phyloP scores from a whole-genome alignment of 2,113 vertebrate genomes.

The Actinemys pallida region DNA sequence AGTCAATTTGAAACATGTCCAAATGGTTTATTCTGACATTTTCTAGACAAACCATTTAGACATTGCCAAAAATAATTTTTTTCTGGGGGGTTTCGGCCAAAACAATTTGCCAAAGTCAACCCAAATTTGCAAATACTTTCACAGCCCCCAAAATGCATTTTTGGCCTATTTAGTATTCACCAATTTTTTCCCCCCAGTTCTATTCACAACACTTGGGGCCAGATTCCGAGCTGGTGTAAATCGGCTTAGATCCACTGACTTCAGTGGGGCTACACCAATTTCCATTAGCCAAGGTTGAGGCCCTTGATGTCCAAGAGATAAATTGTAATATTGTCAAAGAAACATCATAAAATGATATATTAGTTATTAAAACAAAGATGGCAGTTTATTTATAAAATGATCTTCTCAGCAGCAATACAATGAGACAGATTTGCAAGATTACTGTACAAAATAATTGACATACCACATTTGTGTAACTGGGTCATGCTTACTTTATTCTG shows the following conservation, averaged over 20 bases:
- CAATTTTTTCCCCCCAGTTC: not conserved
- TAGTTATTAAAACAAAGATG: not conserved
- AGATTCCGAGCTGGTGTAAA: not conserved
- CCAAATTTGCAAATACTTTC: not conserved
- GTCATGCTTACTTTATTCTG: not conserved
- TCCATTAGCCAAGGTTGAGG: not conserved
- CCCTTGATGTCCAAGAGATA: not conserved
- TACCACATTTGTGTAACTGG: not conserved
- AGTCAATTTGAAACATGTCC: not conserved
- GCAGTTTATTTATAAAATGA: not conserved
- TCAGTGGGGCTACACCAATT: not conserved
- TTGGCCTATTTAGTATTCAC: not conserved
- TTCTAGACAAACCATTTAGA: not conserved
- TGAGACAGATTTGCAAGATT: not conserved
- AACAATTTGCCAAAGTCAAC: not conserved
- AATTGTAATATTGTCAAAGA: not conserved
- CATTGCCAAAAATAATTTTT: not conserved
- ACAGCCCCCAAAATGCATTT: not conserved
- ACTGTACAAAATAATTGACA: not conserved
- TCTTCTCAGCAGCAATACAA: not conserved
- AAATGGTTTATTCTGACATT: not conserved
- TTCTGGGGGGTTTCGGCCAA: not conserved
- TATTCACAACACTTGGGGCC: not conserved
- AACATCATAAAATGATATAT: not conserved
- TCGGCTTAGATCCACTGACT: not conserved